Evolutionary conservation across 1,140 invertebrate genomes (phyloP).

Genomic region (Ptiloglossa arizonensis): DNA sequence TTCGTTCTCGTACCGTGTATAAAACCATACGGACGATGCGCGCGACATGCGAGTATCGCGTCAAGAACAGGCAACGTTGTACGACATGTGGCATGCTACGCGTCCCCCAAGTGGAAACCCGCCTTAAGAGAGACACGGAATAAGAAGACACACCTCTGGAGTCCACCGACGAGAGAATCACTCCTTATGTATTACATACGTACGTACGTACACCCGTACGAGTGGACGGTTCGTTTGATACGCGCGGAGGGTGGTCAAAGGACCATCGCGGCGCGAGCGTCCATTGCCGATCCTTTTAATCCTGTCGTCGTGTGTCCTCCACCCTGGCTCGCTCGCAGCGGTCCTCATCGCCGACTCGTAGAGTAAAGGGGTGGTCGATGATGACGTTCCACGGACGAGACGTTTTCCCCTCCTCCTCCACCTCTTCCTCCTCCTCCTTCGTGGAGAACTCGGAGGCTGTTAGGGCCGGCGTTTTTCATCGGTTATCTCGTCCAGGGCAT

Average conservation of each 20-base stretch:
- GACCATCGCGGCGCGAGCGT: neutral
- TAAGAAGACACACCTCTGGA: no score
- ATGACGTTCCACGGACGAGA: neutral
- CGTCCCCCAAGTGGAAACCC: no score
- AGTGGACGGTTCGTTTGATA: slow-evolving; percentile 8
- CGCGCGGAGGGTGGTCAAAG: slow-evolving; percentile 23
- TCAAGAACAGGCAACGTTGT: no score
- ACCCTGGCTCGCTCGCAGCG: no score
- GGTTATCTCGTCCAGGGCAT: slow-evolving; percentile 67
- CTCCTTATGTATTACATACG: no score
- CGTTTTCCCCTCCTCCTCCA: neutral
- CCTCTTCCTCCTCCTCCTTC: neutral
- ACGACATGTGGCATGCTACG: no score
- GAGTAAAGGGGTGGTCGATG: neutral
- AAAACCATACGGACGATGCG: no score
- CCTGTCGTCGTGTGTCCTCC: slow-evolving; percentile 30
- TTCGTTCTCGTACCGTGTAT: no score
- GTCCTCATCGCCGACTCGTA: no score
- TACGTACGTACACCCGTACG: neutral
- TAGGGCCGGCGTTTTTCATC: slow-evolving; percentile 62
- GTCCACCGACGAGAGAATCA: no score
- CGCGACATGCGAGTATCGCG: no score
- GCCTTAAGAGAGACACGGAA: no score
- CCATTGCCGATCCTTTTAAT: slow-evolving; percentile 34
- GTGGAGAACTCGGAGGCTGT: neutral